Percentiles rank a stretch among this genome's conserved stretches.
Conservation (phyloP, 1,140 invertebrate species). For the Druon quercuslanigerum region DNA sequence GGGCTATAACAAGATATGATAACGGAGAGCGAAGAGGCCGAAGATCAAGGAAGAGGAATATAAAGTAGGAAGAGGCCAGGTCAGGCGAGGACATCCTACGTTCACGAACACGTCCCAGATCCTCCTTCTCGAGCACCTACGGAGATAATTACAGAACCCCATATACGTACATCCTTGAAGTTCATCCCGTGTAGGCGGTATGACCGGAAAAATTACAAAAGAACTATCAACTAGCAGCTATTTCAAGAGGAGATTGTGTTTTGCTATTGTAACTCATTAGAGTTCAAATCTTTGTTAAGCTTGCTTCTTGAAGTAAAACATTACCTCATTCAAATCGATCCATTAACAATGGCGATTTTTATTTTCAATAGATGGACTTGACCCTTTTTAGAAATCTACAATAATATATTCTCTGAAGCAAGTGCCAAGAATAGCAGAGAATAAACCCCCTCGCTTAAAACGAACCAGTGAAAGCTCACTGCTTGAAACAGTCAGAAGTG, state of each 20-base stretch:
- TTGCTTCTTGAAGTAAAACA: not conserved
- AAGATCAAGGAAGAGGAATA: constrained; percentile 29
- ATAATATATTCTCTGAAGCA: not conserved
- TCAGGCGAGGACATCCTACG: constrained; percentile 13
- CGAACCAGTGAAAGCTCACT: too few relatives aligned
- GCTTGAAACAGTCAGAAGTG: too few relatives aligned
- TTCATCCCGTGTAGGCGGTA: constrained; percentile 58
- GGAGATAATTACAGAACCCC: constrained; percentile 69
- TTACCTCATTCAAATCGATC: constrained; percentile 12
- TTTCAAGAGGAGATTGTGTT: constrained; percentile 12
- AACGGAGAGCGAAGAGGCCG: constrained; percentile 17
- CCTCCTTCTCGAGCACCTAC: constrained; percentile 52
- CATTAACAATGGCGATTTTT: constrained; percentile 15
- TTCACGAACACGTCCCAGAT: constrained; percentile 25
- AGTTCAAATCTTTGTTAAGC: not conserved
- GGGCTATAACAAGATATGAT: constrained; percentile 27
- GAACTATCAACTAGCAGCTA: constrained; percentile 15
- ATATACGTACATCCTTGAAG: constrained; percentile 67
- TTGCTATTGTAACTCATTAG: constrained; percentile 30
- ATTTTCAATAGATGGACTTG: too few relatives aligned
- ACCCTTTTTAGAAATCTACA: too few relatives aligned
- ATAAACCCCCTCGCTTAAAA: too few relatives aligned
- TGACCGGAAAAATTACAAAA: constrained; percentile 39
- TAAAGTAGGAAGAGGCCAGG: constrained; percentile 11
- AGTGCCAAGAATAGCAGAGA: not conserved